Percentiles rank a stretch among this genome's conserved stretches.
phyloP scores from a whole-genome alignment of 1,140 invertebrate species.

The Sinella curviseta region DNA sequence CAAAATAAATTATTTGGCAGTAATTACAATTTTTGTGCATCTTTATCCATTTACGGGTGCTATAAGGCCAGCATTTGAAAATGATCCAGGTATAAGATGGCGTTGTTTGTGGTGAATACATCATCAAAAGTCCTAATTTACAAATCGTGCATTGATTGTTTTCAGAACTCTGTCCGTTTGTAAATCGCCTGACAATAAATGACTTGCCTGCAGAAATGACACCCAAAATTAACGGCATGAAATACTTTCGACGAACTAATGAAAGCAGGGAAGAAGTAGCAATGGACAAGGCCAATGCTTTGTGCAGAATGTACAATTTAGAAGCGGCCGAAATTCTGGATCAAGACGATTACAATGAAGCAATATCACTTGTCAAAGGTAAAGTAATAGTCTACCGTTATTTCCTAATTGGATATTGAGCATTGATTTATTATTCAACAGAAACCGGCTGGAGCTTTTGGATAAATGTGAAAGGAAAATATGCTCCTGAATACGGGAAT shows the following conservation, averaged over 20 bases:
- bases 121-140: not conserved
- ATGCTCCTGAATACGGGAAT: not conserved
- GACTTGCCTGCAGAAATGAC: not conserved
- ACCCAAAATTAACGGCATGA: not conserved
- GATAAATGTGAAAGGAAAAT: not conserved
- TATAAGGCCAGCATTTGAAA: not conserved
- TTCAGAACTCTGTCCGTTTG: not conserved
- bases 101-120: not conserved
- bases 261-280: not conserved
- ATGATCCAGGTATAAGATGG: not conserved
- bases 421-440: not conserved
- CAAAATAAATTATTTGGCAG: too few relatives aligned
- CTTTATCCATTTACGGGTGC: not conserved
- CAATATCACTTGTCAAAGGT: not conserved
- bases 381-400: not conserved
- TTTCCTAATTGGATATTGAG: not conserved
- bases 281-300: not conserved
- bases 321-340: not conserved
- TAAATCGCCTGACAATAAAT: not conserved
- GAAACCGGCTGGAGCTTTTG: not conserved
- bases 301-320: not conserved
- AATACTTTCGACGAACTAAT: not conserved
- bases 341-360: constrained; percentile 2
- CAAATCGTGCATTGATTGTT: not conserved
- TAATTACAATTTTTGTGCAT: too few relatives aligned